Evolutionary conservation across 1,140 invertebrate species (phyloP).

Genomic region (Hylyphantes graminicola): DNA sequence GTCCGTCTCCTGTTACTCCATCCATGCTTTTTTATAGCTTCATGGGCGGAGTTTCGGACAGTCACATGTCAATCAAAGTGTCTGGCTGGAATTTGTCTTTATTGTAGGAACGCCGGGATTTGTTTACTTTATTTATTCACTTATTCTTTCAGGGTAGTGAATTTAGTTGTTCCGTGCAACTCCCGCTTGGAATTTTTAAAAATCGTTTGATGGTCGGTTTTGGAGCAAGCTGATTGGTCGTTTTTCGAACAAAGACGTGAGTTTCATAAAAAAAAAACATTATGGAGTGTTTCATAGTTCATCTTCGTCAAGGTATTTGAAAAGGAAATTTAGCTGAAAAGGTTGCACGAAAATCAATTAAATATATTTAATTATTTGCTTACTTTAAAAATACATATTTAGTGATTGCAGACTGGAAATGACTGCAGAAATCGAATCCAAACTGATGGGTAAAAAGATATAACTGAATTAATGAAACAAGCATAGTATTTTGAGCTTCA

Average conservation of each 20-base stretch:
- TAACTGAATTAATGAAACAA: no score
- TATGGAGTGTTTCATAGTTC: no score
- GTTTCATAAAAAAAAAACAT: not conserved
- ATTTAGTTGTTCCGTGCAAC: conserved; percentile 38
- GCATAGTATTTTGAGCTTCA: no score
- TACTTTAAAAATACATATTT: no score
- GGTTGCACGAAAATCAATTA: no score
- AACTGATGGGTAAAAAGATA: no score
- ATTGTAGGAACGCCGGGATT: conserved; percentile 40
- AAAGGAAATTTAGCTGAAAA: no score
- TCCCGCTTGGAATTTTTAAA: conserved; percentile 33
- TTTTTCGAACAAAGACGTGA: conserved; percentile 17
- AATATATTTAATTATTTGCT: no score
- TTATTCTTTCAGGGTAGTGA: conserved; percentile 46
- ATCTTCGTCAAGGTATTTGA: no score
- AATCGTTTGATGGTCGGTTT: conserved; percentile 19
- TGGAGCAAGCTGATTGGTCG: conserved; percentile 29
- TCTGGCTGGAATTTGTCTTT: conserved; percentile 54
- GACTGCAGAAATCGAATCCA: no score
- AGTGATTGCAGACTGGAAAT: no score
- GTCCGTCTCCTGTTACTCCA: conserved; percentile 5
- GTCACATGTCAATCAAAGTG: conserved; percentile 50
- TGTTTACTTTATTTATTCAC: conserved; percentile 50
- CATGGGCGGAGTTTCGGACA: conserved; percentile 19
- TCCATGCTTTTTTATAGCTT: conserved; percentile 45